Base-by-base conservation (phyloP, 2,888 invertebrate species). In the Pristionchus fissidentatus region DNA sequence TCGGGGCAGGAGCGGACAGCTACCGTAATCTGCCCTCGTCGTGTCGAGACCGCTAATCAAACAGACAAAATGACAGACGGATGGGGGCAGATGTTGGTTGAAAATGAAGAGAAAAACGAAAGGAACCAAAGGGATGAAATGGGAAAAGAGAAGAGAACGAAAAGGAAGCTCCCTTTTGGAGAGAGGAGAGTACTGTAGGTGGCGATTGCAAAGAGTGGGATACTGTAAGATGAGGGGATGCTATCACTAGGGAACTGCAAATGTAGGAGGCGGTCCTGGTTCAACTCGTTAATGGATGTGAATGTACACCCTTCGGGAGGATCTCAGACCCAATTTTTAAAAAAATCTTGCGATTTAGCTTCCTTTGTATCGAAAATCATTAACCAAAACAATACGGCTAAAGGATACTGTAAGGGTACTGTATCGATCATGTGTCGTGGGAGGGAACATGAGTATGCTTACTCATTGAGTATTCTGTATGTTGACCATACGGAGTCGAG, bases 11-110 rank as follows among this genome's bases (percentile, higher is more conserved):
- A 41, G 22, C 35, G 22, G 52, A 32, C 35, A 52, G 49, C n/a
- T 38, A 43, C 38, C 41, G 43, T 38, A 73, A 19, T 26, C 73
- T 22, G 73, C 10, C 13, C n/a, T 15, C 13, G 13, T 22, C 7
- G 73, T 8, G 26, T 32, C 38, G 79, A 79, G 49, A 49, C 79
- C 57, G 79, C 55, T 79, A 79, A 79, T 79, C 79, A 79, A 79
- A 79, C 79, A 79, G 26, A 41, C 41, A 22, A 52, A 52, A 52
- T 29, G 46, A 52, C 46, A 77, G 46, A 77, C 32, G 77, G 62
- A 77, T 35, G 29, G 57, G 26, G 79, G 57, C 79, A 79, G 79
- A 79, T 79, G 79, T 79, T 41, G 35, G 35, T 35, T 79, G 26
- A 3, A 29, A 29, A 35, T 52, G 55, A 52, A 26, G n/a, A 79